Evolutionary conservation across 2,113 vertebrate species (phyloP), one percentile per base, ranked within the genome.

Genomic region (Phrynosoma blainvillii): DNA sequence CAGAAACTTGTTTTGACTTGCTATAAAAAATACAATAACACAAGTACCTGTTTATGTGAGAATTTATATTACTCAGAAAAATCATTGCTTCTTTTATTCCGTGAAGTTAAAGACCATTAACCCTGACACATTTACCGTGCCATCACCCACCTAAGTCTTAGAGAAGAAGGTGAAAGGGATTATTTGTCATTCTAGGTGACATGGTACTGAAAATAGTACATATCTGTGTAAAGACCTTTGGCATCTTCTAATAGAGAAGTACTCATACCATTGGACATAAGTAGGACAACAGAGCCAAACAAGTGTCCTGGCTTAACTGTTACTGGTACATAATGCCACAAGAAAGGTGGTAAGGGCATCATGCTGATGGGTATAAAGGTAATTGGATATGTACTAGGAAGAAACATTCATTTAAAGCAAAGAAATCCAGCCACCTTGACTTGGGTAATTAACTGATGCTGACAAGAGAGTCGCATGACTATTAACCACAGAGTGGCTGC

Each of bases 391-490:
- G 87, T 85, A 83, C 36, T 95, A 94, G 92, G 95, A 96, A 95
- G 90, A 94, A 95, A 95, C 95, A 96, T 93, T 96, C 95, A 32
- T 96, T 96, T 96, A 97, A 95, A 96, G 94, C 92, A 95, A 96
- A 97, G 96, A 96, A 97, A 97, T 95, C 92, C 92, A 90, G 94
- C 92, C 94, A 95, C 92, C 94, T 96, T 87, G 79, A 95, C 93
- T 97, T 93, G 95, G 94, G 96, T 97, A 96, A 96, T 96, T 95
- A 96, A 95, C 93, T 89, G 94, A 89, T 96, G 96, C 96, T 97
- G 96, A 79, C 20, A 42, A 12, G 36, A 79, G 74, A 70, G 83
- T 21, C n/a, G 32, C 12, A 36, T 23, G 71, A 54, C 23, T 82
- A 25, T 18, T 75, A 47, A 42, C 59, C 12, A 76, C 36, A 76